Evolutionary conservation across 2,113 vertebrate genomes (phyloP), one percentile per base, ranked within the genome.

Genomic region (Lasiurus cinereus): DNA sequence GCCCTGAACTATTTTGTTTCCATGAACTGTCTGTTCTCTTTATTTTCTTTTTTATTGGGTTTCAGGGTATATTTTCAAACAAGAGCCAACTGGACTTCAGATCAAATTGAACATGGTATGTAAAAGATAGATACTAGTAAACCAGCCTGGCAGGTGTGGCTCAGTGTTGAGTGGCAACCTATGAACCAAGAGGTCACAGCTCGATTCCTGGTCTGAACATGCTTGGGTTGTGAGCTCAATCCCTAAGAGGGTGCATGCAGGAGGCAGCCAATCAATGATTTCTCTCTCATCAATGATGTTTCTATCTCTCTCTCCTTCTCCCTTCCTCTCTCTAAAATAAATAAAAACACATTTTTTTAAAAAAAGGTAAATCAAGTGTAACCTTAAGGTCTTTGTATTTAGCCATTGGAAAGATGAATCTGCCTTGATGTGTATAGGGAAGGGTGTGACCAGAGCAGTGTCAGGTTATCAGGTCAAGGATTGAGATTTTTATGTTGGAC

Each of bases 61-160:
- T 92, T 72, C 24, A 78, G 33, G 31, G 46, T 88, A 15, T 78
- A 94, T 72, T 93, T 97, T 95, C 16, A 94, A 88, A 92, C 77
- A 89, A 76, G 62, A 77, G 27, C 79, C 50, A 91, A 62, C 66
- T 54, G 79, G 8, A 24, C n/a, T 88, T 95, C 48, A 7, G 59
- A 90, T 52, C 56, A 84, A 24, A 88, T 33, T 74, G 9, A 24
- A n/a, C 92, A 21, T 33, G 66, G 14, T 73, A 2, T 88, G 33
- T 85, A 67, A 59, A 59, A 59, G 22, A 10, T 24, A 59, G 56
- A 24, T 24, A 24, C 56, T 59, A 59, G 56, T 24, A 59, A 59
- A 59, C 22, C 56, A 59, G 22, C 56, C 56, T 24, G 22, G 22
- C 56, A 24, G 56, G 56, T 27, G 9, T 59, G 9, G 56, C 9